Percentiles rank a stretch among this genome's conserved stretches.
These are phyloP conservation scores for Dermatophagoides farinae DNA, from an alignment of 1,140 invertebrate species.

Conservation along the genomic window DNA sequence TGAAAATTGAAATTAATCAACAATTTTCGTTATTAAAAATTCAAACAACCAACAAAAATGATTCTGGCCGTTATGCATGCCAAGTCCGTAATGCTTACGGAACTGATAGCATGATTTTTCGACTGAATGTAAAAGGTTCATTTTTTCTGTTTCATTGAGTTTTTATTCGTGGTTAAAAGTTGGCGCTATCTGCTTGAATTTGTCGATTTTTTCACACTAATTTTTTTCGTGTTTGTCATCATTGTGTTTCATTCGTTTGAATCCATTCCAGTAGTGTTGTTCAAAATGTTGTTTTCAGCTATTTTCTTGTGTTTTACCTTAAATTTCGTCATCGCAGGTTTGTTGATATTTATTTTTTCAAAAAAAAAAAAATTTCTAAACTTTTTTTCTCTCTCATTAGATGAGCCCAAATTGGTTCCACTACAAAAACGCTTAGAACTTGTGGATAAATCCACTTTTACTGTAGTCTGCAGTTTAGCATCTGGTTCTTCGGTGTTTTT, in stretches of 20 bases:
- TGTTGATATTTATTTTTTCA: neutral
- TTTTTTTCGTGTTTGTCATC: neutral
- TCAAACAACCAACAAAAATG: neutral
- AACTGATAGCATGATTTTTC: neutral
- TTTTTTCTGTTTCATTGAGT: neutral
- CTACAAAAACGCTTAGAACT: neutral
- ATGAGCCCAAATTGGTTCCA: neutral
- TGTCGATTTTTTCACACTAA: neutral
- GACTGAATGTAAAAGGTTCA: slow-evolving; percentile 1
- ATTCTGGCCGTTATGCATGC: slow-evolving; percentile 14
- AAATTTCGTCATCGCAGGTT: neutral
- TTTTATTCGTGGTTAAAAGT: neutral
- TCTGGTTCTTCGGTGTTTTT: neutral
- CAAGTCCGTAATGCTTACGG: slow-evolving; percentile 10
- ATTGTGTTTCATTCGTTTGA: no score
- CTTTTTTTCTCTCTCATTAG: neutral
- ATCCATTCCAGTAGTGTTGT: no score
- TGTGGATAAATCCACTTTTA: neutral
- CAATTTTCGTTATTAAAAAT: neutral
- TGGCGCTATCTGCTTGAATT: neutral
- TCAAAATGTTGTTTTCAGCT: neutral
- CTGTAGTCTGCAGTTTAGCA: neutral
- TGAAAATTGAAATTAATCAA: neutral
- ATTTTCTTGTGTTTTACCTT: neutral
- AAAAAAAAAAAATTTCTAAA: neutral